phyloP scores from a whole-genome alignment of 2,797 vertebrate genomes.

The Hydrolagus colliei region DNA sequence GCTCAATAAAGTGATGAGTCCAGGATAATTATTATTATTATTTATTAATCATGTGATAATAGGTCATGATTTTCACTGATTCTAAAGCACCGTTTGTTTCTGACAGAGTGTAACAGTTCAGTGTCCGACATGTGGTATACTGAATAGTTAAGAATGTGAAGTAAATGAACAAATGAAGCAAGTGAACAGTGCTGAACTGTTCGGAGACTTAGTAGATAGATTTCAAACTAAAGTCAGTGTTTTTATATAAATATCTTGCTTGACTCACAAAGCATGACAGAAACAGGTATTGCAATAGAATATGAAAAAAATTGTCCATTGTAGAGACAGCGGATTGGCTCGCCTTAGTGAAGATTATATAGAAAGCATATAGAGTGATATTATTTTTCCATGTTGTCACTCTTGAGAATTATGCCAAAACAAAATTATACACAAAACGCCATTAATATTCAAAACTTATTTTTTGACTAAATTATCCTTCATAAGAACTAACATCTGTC shows the following conservation, averaged over 20 bases:
- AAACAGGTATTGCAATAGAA: not conserved
- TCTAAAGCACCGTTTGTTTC: not conserved
- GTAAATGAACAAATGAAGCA: no score
- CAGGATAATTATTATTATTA: no score
- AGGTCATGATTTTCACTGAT: no score
- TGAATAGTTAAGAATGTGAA: not conserved
- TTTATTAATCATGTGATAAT: no score
- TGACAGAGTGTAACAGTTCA: not conserved
- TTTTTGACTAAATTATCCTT: not conserved
- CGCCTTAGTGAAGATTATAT: not conserved
- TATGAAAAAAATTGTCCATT: not conserved
- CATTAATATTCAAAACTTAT: not conserved
- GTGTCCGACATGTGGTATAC: not conserved
- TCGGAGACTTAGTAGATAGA: not conserved
- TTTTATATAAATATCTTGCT: not conserved
- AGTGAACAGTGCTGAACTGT: not conserved
- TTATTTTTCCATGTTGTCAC: not conserved
- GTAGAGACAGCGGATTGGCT: not conserved
- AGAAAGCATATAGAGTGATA: not conserved
- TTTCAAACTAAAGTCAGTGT: not conserved
- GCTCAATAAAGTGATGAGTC: no score
- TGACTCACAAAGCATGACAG: slow-evolving; percentile 15
- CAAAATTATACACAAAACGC: not conserved
- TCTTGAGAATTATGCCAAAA: not conserved
- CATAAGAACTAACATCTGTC: not conserved